phyloP scores from a whole-genome alignment of 1,140 invertebrate genomes.

The Drosophila sturtevanti region DNA sequence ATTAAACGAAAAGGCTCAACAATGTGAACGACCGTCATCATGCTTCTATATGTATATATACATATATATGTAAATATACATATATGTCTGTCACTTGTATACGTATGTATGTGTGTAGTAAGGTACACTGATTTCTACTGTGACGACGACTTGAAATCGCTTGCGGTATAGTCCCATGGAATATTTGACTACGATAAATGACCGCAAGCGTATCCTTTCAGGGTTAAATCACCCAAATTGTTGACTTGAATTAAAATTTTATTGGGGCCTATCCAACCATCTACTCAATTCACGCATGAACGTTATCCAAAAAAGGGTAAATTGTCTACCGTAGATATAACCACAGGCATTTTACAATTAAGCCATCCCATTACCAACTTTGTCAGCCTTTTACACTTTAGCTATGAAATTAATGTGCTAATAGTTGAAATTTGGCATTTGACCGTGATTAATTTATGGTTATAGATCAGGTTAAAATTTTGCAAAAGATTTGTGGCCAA shows the following conservation, averaged over 20 bases:
- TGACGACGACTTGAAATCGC: background rate
- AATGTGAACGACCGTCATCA: constrained; percentile 38
- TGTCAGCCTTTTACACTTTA: background rate
- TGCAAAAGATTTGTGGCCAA: constrained; percentile 12
- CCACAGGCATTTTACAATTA: background rate
- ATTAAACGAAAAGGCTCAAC: constrained; percentile 52
- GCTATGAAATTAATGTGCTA: constrained; percentile 4
- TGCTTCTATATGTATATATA: background rate
- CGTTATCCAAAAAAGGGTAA: background rate
- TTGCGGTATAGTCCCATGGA: background rate
- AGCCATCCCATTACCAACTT: background rate
- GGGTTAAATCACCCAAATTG: background rate
- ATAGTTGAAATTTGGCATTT: constrained; percentile 15
- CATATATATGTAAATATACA: background rate
- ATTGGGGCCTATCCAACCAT: background rate
- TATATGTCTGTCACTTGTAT: background rate
- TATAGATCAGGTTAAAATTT: background rate
- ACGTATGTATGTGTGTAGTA: background rate
- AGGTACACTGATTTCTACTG: background rate
- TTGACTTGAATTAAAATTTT: constrained; percentile 1
- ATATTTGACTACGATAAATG: background rate
- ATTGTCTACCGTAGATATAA: background rate
- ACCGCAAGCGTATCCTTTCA: constrained; percentile 1
- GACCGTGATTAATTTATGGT: background rate
- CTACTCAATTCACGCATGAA: background rate